phyloP scores from a whole-genome alignment of 2,888 invertebrate species.

The Chironomus riparius region DNA sequence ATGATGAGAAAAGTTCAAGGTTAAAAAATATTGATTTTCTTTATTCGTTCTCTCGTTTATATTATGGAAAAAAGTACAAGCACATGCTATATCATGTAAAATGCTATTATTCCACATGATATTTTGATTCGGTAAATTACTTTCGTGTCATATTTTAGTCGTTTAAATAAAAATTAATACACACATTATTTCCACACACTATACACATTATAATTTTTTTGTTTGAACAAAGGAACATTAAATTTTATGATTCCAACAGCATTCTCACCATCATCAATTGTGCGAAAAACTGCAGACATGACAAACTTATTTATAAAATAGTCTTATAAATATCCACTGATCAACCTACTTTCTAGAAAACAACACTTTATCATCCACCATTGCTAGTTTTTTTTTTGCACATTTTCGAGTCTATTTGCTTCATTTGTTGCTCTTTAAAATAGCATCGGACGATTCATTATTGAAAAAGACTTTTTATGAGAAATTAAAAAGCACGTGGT shows the following conservation, averaged over 20 bases:
- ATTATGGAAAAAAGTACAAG: not conserved
- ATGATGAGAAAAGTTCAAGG: slow-evolving; percentile 1
- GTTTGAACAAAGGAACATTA: not conserved
- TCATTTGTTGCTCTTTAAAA: not conserved
- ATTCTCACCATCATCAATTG: not conserved
- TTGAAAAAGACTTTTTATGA: not conserved
- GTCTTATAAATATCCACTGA: not conserved
- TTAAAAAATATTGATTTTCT: not conserved
- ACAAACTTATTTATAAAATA: not conserved
- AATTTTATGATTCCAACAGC: not conserved
- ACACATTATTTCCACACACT: not conserved
- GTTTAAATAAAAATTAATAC: not conserved
- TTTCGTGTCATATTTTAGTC: not conserved
- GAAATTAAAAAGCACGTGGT: no score
- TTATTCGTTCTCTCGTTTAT: not conserved
- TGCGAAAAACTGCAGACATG: not conserved
- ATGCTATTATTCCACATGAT: no score
- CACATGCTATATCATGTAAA: not conserved
- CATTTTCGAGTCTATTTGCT: no score
- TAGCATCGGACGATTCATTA: not conserved
- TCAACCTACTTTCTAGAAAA: not conserved
- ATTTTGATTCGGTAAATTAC: not conserved
- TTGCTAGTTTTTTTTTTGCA: no score
- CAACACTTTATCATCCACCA: no score
- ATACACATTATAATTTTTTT: not conserved